Percentiles rank a stretch among this genome's conserved stretches.
Evolutionary conservation across 2,888 invertebrate species (phyloP).

Genomic region (Polydrusus cervinus): DNA sequence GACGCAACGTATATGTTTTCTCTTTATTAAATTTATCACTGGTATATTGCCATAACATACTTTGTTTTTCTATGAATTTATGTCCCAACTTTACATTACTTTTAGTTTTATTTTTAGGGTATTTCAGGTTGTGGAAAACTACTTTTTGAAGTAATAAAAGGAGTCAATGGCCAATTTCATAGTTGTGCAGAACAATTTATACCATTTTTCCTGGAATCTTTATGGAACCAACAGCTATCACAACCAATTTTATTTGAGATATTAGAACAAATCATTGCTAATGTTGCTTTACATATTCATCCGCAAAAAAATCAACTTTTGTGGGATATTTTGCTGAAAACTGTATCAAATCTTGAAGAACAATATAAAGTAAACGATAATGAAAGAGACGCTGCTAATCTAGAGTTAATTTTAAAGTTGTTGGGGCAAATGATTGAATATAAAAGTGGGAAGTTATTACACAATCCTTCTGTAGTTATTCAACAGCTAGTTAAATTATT

Average conservation of each 20-base stretch:
- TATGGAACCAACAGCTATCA: constrained; percentile 74
- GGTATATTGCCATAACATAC: no score
- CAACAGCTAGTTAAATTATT: constrained; percentile 75
- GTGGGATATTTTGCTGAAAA: constrained; percentile 76
- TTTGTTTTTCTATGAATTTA: no score
- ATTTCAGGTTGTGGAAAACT: constrained; percentile 88
- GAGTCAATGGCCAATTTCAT: constrained; percentile 89
- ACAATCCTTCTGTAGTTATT: constrained; percentile 76
- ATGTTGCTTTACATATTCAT: constrained; percentile 78
- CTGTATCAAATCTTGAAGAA: constrained; percentile 63
- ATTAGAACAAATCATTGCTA: constrained; percentile 77
- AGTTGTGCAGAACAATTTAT: constrained; percentile 85
- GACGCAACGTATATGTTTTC: no score
- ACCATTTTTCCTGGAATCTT: constrained; percentile 78
- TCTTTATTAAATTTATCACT: no score
- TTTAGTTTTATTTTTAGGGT: constrained; percentile 73
- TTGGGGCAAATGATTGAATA: constrained; percentile 78
- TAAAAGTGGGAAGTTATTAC: constrained; percentile 78
- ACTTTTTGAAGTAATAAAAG: constrained; percentile 90
- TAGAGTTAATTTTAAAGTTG: constrained; percentile 72
- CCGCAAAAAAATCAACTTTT: constrained; percentile 79
- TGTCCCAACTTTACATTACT: no score
- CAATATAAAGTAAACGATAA: constrained; percentile 46
- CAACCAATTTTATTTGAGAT: constrained; percentile 78
- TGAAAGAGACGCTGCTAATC: constrained; percentile 53